Base-by-base conservation (phyloP, 2,113 vertebrate genomes). In the Chunga burmeisteri region DNA sequence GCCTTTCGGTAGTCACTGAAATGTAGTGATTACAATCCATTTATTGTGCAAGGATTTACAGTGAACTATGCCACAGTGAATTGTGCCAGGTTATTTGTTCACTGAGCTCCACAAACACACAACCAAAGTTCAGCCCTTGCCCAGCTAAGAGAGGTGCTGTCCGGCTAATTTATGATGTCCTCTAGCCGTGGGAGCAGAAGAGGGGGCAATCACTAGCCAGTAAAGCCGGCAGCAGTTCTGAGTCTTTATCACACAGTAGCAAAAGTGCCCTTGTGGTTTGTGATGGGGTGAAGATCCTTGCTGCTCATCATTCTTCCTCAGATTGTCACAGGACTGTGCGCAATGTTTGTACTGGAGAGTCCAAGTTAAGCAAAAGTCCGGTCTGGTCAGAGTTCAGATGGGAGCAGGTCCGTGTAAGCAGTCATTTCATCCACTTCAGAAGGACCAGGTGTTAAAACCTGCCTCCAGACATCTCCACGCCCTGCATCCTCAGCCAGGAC, bases 21-120 rank as follows among this genome's bases (percentile, higher is more conserved):
- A 91, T 73, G 22, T n/a, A 89, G 44, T 22, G 53, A 94, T 94
- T 94, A 68, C 62, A 75, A 87, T 52, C 80, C 17, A 85, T 73
- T 94, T 70, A 61, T 53, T 77, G 53, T 49, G 61, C 66, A 93
- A 94, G 72, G 68, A 89, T 86, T 91, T 93, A 86, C 56, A 79
- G 68, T 50, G 77, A 92, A 92, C 80, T 93, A 44, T 77, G 81
- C n/a, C 46, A 86, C 82, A 38, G 42, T 50, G 55, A 94, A 83
- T 42, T 58, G 27, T 61, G 30, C 15, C 73, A 85, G 68, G 56
- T 91, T 94, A 91, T 89, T 68, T 75, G 56, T 92, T 34, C 77
- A 56, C 72, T 68, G 56, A 94, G 66, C 56, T 94, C 59, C 78
- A 77, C 77, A 81, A 92, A 87, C 12, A 84, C 27, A 42, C 19